phyloP scores from a whole-genome alignment of 2,888 invertebrate genomes.

The Cheilosia variabilis region DNA sequence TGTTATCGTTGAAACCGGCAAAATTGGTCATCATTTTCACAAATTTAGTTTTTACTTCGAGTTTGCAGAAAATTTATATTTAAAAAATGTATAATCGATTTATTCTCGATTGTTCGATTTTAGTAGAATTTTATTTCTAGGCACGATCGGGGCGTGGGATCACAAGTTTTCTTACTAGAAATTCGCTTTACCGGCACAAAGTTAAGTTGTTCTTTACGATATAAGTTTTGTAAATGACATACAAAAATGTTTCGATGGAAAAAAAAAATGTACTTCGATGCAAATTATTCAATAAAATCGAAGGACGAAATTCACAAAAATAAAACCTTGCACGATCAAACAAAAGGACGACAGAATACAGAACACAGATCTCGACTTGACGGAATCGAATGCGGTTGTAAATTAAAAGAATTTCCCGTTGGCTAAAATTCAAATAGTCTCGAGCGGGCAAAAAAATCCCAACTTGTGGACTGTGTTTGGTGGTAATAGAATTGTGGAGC shows the following conservation, averaged over 20 bases:
- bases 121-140: constrained; percentile 10
- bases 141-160: constrained; percentile 35
- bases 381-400: constrained; percentile 51
- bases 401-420: constrained; percentile 64
- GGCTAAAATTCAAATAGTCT: constrained; percentile 58
- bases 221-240: constrained; percentile 28
- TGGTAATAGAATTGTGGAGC: background rate
- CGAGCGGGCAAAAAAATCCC: constrained; percentile 45
- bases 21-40: constrained; percentile 80
- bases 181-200: constrained; percentile 12
- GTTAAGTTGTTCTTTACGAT: background rate
- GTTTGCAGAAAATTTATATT: constrained; percentile 22
- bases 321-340: constrained; percentile 42
- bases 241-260: constrained; percentile 1
- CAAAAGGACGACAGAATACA: constrained; percentile 45
- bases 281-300: constrained; percentile 3
- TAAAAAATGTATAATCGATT: constrained; percentile 12
- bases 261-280: constrained; percentile 11
- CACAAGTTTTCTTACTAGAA: constrained; percentile 6
- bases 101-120: constrained; percentile 30
- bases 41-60: constrained; percentile 25
- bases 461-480: constrained; percentile 18
- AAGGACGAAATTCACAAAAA: constrained; percentile 29
- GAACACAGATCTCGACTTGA: constrained; percentile 51
- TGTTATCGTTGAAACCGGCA: constrained; percentile 83